phyloP scores from a whole-genome alignment of 2,113 vertebrate genomes.

The Lophotis ruficrista region DNA sequence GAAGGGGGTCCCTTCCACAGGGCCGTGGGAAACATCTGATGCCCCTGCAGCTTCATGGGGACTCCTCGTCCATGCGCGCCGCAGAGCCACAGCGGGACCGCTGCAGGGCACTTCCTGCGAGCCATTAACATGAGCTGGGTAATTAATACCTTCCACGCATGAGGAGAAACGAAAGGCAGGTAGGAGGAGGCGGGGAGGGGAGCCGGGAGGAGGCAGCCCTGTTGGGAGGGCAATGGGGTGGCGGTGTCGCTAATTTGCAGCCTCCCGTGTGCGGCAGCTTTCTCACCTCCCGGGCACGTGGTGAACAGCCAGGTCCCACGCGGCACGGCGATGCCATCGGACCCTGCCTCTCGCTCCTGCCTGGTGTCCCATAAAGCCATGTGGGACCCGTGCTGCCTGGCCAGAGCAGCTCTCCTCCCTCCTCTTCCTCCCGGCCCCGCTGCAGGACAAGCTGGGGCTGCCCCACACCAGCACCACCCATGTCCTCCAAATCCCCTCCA shows the following conservation, averaged over 20 bases:
- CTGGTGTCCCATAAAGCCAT: fast-evolving
- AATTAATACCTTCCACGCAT: constrained; percentile 63
- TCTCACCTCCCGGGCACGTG: background rate
- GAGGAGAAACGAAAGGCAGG: constrained; percentile 44
- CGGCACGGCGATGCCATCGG: background rate
- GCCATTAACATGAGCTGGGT: background rate
- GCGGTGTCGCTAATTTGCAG: background rate
- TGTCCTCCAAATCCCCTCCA: background rate
- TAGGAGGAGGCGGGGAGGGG: constrained; percentile 6
- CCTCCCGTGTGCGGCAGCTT: fast-evolving
- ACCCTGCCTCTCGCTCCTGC: background rate
- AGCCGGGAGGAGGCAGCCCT: background rate
- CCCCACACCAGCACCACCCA: background rate
- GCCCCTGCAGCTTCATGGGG: fast-evolving
- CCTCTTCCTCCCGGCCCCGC: background rate
- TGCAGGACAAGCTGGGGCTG: background rate
- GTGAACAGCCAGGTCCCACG: background rate
- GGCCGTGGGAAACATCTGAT: background rate
- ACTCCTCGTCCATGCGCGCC: background rate
- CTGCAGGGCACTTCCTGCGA: constrained; percentile 49
- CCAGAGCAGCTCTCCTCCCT: background rate
- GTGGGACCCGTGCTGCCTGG: background rate
- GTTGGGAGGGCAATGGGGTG: background rate
- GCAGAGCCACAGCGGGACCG: background rate
- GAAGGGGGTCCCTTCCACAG: background rate